Percentiles rank a stretch among this genome's conserved stretches.
Conservation (phyloP, 64 coral and sea anemone genomes). For the Dendrophyllia cribrosa region DNA sequence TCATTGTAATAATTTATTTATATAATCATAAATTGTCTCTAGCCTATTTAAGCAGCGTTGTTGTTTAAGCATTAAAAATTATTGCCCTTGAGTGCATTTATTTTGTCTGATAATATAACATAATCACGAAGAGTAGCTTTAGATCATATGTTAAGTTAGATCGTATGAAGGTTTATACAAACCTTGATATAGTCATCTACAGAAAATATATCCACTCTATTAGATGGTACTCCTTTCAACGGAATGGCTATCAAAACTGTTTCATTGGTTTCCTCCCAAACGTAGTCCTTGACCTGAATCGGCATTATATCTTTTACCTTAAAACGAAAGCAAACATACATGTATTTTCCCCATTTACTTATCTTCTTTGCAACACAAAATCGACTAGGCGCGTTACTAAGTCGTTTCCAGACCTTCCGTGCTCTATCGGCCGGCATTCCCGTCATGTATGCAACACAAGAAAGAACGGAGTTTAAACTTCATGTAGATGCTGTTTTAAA, state of each 20-base stretch:
- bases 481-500: too few relatives aligned
- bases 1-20: too few relatives aligned
- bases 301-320: conserved; percentile 65
- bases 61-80: too few relatives aligned
- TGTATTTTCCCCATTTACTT: background rate
- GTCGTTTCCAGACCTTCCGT: conserved; percentile 46
- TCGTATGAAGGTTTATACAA: background rate
- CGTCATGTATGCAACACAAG: too few relatives aligned
- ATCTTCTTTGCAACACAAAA: background rate
- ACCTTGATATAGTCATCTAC: conserved; percentile 96
- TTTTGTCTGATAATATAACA: too few relatives aligned
- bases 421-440: background rate
- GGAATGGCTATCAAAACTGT: conserved; percentile 88
- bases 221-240: conserved; percentile 85
- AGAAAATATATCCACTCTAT: conserved; percentile 93
- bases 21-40: too few relatives aligned
- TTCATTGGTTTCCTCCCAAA: conserved; percentile 86
- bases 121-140: too few relatives aligned
- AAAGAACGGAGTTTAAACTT: too few relatives aligned
- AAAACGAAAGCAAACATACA: background rate
- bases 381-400: conserved; percentile 45
- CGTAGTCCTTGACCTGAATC: conserved; percentile 90
- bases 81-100: too few relatives aligned
- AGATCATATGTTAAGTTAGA: too few relatives aligned
- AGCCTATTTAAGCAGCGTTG: too few relatives aligned